phyloP scores from a whole-genome alignment of 1,140 invertebrate genomes.

The Stegodyphus dumicola region DNA sequence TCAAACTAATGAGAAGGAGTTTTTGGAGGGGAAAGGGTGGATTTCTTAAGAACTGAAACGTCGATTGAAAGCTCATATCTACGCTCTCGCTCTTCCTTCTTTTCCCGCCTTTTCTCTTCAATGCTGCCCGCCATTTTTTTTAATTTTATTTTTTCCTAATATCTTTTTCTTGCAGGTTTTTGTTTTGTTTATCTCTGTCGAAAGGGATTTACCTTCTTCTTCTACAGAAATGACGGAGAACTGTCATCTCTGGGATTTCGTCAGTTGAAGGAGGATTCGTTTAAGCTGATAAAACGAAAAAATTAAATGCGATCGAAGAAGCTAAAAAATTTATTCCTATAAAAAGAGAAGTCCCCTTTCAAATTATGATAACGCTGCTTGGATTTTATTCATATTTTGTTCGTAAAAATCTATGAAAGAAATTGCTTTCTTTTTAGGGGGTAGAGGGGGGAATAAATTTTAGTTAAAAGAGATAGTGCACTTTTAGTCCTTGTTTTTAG shows the following conservation, averaged over 20 bases:
- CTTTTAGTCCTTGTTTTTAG: too few species aligned
- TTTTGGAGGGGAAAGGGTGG: too few species aligned
- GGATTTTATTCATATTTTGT: too few species aligned
- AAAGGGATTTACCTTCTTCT: conserved; percentile 26
- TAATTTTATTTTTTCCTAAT: background rate
- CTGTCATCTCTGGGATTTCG: conserved; percentile 56
- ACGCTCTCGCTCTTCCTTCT: background rate
- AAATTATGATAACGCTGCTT: too few species aligned
- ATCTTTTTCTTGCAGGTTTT: background rate
- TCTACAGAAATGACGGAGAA: conserved; percentile 31
- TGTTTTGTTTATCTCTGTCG: conserved; percentile 5
- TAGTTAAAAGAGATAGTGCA: too few species aligned
- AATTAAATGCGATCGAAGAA: conserved; percentile 32
- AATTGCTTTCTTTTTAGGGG: too few species aligned
- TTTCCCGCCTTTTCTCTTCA: conserved; percentile 2
- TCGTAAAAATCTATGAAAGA: too few species aligned
- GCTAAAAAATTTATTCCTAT: background rate
- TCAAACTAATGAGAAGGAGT: too few species aligned
- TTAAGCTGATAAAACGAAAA: conserved; percentile 34
- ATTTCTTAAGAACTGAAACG: too few species aligned
- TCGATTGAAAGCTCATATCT: too few species aligned
- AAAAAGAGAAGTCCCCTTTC: too few species aligned
- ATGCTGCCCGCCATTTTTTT: background rate
- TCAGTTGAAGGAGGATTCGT: conserved; percentile 44
- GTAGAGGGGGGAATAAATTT: too few species aligned